A percentile compares a stretch with the other conserved stretches of the same genome.
phyloP scores from a whole-genome alignment of 2,797 vertebrate species.

The Sebastes iracundus region DNA sequence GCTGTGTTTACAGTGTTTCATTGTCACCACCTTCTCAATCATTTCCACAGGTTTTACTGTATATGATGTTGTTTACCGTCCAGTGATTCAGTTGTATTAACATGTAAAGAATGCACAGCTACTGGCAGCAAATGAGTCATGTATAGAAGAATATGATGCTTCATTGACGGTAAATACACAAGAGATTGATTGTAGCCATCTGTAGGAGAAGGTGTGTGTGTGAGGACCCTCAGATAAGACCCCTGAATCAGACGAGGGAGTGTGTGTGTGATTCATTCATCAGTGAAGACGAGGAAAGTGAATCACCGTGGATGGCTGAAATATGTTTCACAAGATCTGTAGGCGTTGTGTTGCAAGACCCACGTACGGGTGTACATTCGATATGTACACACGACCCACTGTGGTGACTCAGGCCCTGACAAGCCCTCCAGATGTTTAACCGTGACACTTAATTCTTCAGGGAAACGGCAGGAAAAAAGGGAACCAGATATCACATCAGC shows the following conservation, averaged over 20 bases:
- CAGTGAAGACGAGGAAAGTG: slow-evolving; percentile 16
- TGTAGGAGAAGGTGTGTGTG: slow-evolving; percentile 18
- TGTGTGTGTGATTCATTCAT: slow-evolving; percentile 53
- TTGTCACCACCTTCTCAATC: slow-evolving; percentile 16
- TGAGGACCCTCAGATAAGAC: slow-evolving; percentile 22
- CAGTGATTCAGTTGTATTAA: slow-evolving; percentile 32
- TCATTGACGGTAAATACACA: slow-evolving; percentile 46
- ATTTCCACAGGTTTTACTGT: slow-evolving; percentile 24
- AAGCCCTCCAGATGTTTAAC: slow-evolving; percentile 54
- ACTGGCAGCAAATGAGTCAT: slow-evolving; percentile 34
- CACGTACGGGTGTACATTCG: background rate
- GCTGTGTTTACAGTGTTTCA: slow-evolving; percentile 49
- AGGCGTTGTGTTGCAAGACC: slow-evolving; percentile 55
- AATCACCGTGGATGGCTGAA: slow-evolving; percentile 43
- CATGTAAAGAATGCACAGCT: slow-evolving; percentile 37
- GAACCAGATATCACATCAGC: slow-evolving; percentile 40
- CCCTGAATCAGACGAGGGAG: slow-evolving; percentile 46
- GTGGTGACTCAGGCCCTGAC: slow-evolving; percentile 63
- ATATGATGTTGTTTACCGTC: slow-evolving; percentile 16
- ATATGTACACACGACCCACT: background rate
- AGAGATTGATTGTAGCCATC: slow-evolving; percentile 43
- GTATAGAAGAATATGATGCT: slow-evolving; percentile 13
- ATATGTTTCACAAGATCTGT: slow-evolving; percentile 54
- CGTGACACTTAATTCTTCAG: slow-evolving; percentile 14
- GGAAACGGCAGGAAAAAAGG: slow-evolving; percentile 28